Base-by-base conservation (phyloP, 2,888 invertebrate genomes). In the Leucozona laternaria region DNA sequence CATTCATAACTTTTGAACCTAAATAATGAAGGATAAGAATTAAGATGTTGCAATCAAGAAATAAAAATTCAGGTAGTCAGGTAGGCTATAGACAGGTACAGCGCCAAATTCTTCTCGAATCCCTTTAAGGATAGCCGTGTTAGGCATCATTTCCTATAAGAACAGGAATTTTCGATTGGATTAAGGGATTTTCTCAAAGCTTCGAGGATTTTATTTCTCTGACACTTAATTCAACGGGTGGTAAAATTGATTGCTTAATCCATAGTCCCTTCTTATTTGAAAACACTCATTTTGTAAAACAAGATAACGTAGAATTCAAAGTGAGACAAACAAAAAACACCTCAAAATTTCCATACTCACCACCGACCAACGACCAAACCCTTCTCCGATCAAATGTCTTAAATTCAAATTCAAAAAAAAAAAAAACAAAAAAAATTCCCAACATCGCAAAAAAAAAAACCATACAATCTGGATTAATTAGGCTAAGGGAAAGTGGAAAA, bases 381-480 rank as follows among this genome's bases (percentile, higher is more conserved):
- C 37, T 73, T 50, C 73, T 45, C 10, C 5, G 5, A 28, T 55
- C 7, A 43, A 40, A 28, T 45, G 15, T 13, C 13, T 40, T 4
- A 13, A 13, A 34, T 34, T 45, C 10, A 20, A 34, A 2, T 5
- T 5, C 2, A 4, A 28, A 4, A 31, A 17, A 40, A 62, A 66
- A 57, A 22, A 22, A 13, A 25, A 43, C 25, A n/a, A 37, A 40
- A 4, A 43, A 62, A 79, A 40, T 43, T 64, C 57, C 64, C 64
- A n/a, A 57, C 34, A 45, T 17, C 17, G 13, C 37, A 50, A 34
- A 13, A 50, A 55, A 58, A 60, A 64, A 79, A 48, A 25, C 70
- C 60, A 58, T 11, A 11, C 77, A 78, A 83, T 83, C 79, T 73
- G 73, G 53, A 70, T 68, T 68, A 55, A 62, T 71, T 60, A 78